Conservation (phyloP, 2,888 invertebrate genomes). For the Mantis religiosa region DNA sequence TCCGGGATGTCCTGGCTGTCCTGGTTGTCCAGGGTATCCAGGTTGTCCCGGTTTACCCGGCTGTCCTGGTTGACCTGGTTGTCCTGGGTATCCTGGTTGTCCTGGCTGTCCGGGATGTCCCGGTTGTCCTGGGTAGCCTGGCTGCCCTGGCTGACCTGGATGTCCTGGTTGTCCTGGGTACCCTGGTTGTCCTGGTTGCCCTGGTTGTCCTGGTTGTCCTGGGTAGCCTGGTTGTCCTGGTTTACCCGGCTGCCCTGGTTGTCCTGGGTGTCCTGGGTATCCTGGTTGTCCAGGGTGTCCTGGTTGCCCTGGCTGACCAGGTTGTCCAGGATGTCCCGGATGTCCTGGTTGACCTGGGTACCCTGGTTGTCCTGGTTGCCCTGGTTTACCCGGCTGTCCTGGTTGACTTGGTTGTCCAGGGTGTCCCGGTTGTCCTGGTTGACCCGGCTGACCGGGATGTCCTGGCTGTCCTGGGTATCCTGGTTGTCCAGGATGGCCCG, state of each 20-base stretch:
- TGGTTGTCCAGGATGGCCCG: not conserved
- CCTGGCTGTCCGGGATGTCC: not conserved
- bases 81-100: not conserved
- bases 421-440: not conserved
- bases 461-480: not conserved
- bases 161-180: not conserved
- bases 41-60: not conserved
- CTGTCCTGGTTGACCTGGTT: not conserved
- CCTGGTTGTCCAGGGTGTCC: not conserved
- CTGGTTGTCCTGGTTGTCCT: not conserved
- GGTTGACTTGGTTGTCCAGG: not conserved
- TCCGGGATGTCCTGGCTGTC: not conserved
- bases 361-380: not conserved
- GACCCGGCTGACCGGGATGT: not conserved
- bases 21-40: not conserved
- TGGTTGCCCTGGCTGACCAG: not conserved
- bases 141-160: not conserved
- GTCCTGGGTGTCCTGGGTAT: not conserved
- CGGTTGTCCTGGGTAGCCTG: not conserved
- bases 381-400: not conserved
- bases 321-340: conserved; percentile 27
- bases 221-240: not conserved
- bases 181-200: not conserved
- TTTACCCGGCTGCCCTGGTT: not conserved
- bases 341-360: conserved; percentile 1